Conservation (phyloP, 1,140 invertebrate genomes). For the Camponotus pennsylvanicus region DNA sequence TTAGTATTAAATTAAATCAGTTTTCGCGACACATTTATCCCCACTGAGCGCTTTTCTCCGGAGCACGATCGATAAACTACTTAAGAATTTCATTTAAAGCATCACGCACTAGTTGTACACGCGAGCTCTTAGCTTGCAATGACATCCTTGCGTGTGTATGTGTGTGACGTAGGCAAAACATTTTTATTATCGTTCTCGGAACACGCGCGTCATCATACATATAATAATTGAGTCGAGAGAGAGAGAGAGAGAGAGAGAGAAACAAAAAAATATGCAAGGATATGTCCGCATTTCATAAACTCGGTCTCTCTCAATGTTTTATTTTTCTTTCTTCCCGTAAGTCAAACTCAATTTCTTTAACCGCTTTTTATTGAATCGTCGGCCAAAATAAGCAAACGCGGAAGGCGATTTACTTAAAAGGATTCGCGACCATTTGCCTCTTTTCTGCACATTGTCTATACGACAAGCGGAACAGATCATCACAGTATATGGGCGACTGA, state of each 20-base stretch:
- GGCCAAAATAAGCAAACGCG: not conserved
- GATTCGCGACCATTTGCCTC: not conserved
- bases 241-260: too few relatives aligned
- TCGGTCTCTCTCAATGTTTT: not conserved
- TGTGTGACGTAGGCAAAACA: constrained; percentile 24
- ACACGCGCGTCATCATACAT: constrained; percentile 47
- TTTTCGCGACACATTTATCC: constrained; percentile 50
- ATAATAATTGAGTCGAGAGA: constrained; percentile 12
- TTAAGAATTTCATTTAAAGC: constrained; percentile 56
- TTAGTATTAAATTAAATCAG: constrained; percentile 42
- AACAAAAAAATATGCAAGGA: not conserved
- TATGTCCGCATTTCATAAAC: not conserved
- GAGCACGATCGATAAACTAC: constrained; percentile 27
- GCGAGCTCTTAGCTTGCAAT: constrained; percentile 47
- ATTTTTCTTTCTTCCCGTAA: not conserved
- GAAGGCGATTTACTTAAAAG: constrained; percentile 15
- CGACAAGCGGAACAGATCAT: constrained; percentile 12
- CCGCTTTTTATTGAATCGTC: not conserved
- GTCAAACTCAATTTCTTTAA: not conserved
- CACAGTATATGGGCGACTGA: constrained; percentile 24
- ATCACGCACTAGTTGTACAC: constrained; percentile 53
- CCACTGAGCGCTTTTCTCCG: constrained; percentile 14
- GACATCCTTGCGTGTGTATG: not conserved
- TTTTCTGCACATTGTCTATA: not conserved
- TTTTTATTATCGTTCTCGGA: constrained; percentile 46